Conservation (phyloP, 2,113 vertebrate genomes). For the Meleagris gallopavo region DNA sequence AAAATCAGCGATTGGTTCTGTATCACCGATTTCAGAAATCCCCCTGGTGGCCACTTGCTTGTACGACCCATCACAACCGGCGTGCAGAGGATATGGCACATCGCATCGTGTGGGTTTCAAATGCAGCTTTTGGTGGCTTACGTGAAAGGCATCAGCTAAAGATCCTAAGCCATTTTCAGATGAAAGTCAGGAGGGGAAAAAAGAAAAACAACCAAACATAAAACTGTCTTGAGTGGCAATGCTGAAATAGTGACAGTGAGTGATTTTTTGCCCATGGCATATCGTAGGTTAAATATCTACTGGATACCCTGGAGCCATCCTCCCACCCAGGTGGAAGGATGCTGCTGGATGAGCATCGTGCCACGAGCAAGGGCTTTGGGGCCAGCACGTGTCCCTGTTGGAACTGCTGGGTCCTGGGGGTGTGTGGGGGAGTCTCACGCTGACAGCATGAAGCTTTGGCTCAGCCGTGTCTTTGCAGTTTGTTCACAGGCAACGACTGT, state of each 20-base stretch:
- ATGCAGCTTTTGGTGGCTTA: background rate
- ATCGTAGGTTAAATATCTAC: background rate
- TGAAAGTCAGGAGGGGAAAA: background rate
- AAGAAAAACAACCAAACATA: too few relatives aligned
- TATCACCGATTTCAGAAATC: background rate
- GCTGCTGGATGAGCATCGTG: background rate
- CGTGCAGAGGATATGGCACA: background rate
- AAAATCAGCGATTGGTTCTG: background rate
- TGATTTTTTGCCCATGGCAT: background rate
- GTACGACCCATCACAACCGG: fast-evolving
- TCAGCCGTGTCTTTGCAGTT: background rate
- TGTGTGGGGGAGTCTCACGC: background rate
- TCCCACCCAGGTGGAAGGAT: background rate
- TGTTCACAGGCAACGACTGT: background rate
- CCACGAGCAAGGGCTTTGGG: fast-evolving
- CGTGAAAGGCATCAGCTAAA: background rate
- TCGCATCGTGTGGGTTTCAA: background rate
- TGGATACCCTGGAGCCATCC: background rate
- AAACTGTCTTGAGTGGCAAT: background rate
- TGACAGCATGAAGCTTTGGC: background rate
- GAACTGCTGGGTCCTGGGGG: background rate
- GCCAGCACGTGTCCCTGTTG: background rate
- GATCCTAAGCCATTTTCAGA: background rate
- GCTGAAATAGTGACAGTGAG: background rate
- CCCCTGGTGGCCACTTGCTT: background rate